Percentiles rank a stretch among this genome's conserved stretches.
phyloP scores from a whole-genome alignment of 2,113 vertebrate species.

The Esox niger region DNA sequence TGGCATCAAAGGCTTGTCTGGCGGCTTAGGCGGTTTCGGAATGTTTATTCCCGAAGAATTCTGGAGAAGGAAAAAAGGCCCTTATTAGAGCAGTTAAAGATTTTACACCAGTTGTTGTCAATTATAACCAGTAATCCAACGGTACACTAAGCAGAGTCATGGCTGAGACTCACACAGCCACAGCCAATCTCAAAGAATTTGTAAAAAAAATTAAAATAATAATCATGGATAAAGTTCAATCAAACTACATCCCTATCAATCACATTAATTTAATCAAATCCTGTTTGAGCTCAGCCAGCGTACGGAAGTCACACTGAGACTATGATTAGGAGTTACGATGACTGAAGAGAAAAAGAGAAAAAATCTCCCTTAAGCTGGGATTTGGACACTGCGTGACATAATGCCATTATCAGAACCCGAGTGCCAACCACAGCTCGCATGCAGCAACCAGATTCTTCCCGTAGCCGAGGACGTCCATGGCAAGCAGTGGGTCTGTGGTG shows the following conservation, averaged over 20 bases:
- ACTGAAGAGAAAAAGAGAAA: slow-evolving; percentile 12
- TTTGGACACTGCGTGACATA: slow-evolving; percentile 42
- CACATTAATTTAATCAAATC: slow-evolving; percentile 29
- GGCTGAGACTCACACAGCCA: slow-evolving; percentile 1
- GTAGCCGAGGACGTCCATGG: slow-evolving; percentile 51
- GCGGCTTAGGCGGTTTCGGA: slow-evolving; percentile 98
- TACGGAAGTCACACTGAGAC: slow-evolving; percentile 8
- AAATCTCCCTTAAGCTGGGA: slow-evolving; percentile 43
- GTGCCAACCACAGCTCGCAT: slow-evolving; percentile 54
- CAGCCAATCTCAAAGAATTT: neutral
- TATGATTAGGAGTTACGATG: slow-evolving; percentile 18
- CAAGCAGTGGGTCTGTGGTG: slow-evolving; percentile 44
- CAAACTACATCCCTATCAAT: slow-evolving; percentile 12
- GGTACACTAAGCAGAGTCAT: neutral
- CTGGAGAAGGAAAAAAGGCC: slow-evolving; percentile 65
- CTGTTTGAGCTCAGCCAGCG: slow-evolving; percentile 22
- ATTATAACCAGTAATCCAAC: slow-evolving; percentile 4
- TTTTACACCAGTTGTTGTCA: neutral
- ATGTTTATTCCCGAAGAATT: slow-evolving; percentile 98
- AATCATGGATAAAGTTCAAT: neutral
- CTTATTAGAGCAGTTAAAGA: slow-evolving; percentile 6
- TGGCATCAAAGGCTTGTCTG: slow-evolving; percentile 99
- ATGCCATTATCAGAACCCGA: slow-evolving; percentile 55
- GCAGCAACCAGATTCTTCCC: slow-evolving; percentile 57
- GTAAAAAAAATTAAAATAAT: no score